These are phyloP conservation scores for Petrolisthes manimaculis DNA, from an alignment of 2,888 invertebrate species.

Conservation along the genomic window DNA sequence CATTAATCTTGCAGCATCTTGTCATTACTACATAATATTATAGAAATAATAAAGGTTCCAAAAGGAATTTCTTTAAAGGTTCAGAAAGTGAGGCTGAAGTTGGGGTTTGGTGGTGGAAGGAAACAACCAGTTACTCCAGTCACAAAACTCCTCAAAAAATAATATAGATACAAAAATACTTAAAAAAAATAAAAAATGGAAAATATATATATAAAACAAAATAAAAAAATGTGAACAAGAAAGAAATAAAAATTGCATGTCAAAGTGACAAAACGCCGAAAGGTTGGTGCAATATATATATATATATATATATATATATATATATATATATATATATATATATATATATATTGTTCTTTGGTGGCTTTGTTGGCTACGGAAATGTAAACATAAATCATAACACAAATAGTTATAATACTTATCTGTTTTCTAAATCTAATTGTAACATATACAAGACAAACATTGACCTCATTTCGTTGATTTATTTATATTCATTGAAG, in stretches of 20 bases:
- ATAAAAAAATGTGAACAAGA: not conserved
- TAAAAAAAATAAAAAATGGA: not conserved
- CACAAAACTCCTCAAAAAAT: not conserved
- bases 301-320: not conserved
- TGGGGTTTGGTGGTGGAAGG: not conserved
- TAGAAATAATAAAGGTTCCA: no score
- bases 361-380: no score
- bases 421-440: no score
- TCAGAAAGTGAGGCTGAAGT: not conserved
- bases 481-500: not conserved
- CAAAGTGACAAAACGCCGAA: not conserved
- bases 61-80: not conserved
- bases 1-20: no score
- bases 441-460: no score
- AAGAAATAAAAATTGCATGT: not conserved
- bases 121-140: not conserved
- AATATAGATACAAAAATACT: not conserved
- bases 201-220: not conserved
- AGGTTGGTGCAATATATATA: not conserved
- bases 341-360: not conserved
- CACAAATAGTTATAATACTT: not conserved
- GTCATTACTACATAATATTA: no score
- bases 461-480: no score
- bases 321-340: conserved; percentile 1
- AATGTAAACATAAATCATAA: not conserved